phyloP scores from a whole-genome alignment of 2,797 vertebrate genomes.

The Geotrypetes seraphini region DNA sequence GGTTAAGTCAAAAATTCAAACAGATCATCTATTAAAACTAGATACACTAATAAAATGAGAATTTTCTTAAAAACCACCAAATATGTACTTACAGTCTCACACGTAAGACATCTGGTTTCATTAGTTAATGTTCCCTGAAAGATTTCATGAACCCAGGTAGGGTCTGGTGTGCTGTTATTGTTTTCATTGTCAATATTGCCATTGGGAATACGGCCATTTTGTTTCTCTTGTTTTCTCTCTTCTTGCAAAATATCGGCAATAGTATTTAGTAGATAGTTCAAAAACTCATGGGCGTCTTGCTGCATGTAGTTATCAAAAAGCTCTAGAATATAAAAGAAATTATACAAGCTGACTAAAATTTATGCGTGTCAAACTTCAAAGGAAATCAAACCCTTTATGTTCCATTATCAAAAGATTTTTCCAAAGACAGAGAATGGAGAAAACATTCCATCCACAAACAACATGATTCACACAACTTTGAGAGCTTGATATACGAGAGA shows the following conservation, averaged over 20 bases:
- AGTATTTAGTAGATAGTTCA: slow-evolving; percentile 68
- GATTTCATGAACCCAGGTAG: slow-evolving; percentile 61
- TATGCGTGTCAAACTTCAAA: neutral
- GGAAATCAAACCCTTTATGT: too few relatives aligned
- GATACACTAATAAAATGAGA: too few relatives aligned
- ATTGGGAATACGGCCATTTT: slow-evolving; percentile 58
- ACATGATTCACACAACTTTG: too few relatives aligned
- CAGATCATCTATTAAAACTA: too few relatives aligned
- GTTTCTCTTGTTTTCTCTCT: slow-evolving; percentile 64
- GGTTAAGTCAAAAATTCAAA: too few relatives aligned
- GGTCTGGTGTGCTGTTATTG: slow-evolving; percentile 49
- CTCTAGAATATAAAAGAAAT: slow-evolving; percentile 23
- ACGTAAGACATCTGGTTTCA: slow-evolving; percentile 72
- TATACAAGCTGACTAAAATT: neutral
- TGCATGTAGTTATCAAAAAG: slow-evolving; percentile 76
- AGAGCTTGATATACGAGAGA: too few relatives aligned
- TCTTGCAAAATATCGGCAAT: slow-evolving; percentile 70
- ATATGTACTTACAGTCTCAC: slow-evolving; percentile 64
- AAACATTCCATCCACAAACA: too few relatives aligned
- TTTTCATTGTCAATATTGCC: slow-evolving; percentile 78
- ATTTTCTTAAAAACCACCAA: neutral
- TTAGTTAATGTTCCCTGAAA: slow-evolving; percentile 76
- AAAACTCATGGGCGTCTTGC: slow-evolving; percentile 68
- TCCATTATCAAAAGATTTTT: neutral
- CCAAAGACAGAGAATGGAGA: neutral